Evolutionary conservation across 2,888 invertebrate genomes (phyloP), one percentile per base, ranked within the genome.

Genomic region (Lasiommata megera): DNA sequence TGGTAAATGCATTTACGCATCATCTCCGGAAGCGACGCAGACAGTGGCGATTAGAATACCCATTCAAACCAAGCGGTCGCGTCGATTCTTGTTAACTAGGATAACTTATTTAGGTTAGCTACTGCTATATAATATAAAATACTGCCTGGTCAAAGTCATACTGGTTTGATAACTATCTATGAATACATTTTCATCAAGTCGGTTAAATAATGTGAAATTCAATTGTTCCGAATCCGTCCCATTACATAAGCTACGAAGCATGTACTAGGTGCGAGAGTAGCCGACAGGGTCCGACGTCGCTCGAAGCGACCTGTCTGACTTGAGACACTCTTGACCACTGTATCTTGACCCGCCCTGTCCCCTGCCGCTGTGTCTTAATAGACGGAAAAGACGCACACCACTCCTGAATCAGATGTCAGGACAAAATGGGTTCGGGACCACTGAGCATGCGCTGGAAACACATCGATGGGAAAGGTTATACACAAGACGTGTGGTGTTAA

Each of bases 371-470:
- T 57, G 63, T 64, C 69, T 69, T 68, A 68, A 65, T 56, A 46
- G 62, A 67, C 67, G 68, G 47, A 59, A 54, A 46, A 38, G 67
- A 71, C 48, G 69, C 63, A 65, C 69, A 63, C 66, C 57, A 56
- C 50, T 65, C 66, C 50, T 58, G 62, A 40, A 60, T 62, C 52
- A 61, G 67, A 60, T 74, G 54, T 74, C 73, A 60, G 18, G 48
- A 34, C 69, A 69, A 38, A 51, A 47, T 77, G 79, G 81, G 68
- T 52, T 14, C 12, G 6, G 40, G 54, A 34, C 28, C 48, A 64
- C 61, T 47, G 74, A 62, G 77, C 83, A 80, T 82, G 83, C 82
- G 81, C 79, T 59, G 46, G 65, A 36, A 63, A 64, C 60, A 67
- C 71, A 67, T 74, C 73, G 70, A 77, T 71, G 70, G 67, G 64